These are phyloP conservation scores for Alces alces DNA, from an alignment of 2,113 vertebrate species.

Conservation along the genomic window DNA sequence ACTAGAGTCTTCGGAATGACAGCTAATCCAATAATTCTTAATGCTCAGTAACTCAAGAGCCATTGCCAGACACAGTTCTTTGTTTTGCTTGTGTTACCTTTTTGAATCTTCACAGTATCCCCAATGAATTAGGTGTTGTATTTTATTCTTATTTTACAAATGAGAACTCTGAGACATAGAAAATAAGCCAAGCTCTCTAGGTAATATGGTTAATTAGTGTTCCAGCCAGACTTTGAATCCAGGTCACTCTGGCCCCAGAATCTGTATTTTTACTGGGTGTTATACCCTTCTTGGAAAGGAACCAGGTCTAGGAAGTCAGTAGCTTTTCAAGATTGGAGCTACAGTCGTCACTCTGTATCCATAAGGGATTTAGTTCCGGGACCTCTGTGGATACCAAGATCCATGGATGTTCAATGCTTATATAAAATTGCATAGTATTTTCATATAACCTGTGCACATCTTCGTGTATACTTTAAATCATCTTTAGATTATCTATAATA, in stretches of 20 bases:
- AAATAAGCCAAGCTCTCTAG: neutral
- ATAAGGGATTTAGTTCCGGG: neutral
- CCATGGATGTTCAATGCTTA: neutral
- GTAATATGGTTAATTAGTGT: neutral
- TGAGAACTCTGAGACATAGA: neutral
- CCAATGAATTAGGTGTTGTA: neutral
- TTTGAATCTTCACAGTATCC: neutral
- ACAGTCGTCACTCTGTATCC: neutral
- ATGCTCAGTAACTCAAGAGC: neutral
- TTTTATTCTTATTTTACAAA: neutral
- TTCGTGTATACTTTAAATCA: neutral
- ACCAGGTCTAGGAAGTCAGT: neutral
- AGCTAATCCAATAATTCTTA: neutral
- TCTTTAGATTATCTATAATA: neutral
- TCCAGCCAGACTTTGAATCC: neutral
- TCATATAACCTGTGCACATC: neutral
- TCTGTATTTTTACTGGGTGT: neutral
- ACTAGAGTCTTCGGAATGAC: neutral
- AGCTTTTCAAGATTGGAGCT: neutral
- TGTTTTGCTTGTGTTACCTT: neutral
- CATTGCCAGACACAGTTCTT: neutral
- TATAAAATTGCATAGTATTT: neutral
- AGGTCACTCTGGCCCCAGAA: neutral
- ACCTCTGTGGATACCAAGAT: neutral
- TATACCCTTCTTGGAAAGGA: neutral